These are phyloP conservation scores for Pseudococcus longispinus DNA, from an alignment of 2,888 invertebrate species.

Conservation along the genomic window DNA sequence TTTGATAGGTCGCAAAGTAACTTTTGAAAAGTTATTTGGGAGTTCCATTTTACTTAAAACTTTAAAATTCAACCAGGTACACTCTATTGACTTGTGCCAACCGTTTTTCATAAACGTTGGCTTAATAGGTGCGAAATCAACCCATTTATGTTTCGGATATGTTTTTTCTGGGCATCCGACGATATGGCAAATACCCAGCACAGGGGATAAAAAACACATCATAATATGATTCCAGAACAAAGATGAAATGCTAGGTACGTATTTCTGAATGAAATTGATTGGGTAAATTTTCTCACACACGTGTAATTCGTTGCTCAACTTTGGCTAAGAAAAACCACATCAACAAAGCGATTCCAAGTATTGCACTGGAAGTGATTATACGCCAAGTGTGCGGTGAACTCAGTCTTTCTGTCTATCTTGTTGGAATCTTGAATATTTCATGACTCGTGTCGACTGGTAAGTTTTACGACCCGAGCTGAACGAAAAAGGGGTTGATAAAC, in stretches of 20 bases:
- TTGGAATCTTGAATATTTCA: background rate
- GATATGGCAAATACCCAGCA: no score
- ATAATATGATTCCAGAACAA: background rate
- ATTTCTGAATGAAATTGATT: background rate
- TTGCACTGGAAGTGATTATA: background rate
- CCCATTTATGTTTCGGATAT: no score
- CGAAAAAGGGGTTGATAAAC: background rate
- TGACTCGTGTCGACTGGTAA: background rate
- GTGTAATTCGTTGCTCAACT: background rate
- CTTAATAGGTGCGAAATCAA: no score
- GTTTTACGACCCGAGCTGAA: background rate
- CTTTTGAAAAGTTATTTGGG: no score
- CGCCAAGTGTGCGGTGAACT: background rate
- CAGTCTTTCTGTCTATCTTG: background rate
- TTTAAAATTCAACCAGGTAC: no score
- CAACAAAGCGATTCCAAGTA: background rate
- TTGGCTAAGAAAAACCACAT: background rate
- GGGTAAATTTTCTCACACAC: background rate
- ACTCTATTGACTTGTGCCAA: no score
- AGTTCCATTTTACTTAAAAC: no score
- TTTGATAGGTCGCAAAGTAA: no score
- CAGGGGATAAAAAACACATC: no score
- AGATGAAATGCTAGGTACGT: background rate
- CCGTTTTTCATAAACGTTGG: no score
- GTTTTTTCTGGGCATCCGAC: no score